A percentile compares a stretch with the other conserved stretches of the same genome.
Evolutionary conservation across 1,140 invertebrate species (phyloP).

Genomic region (Megalonaias nervosa): DNA sequence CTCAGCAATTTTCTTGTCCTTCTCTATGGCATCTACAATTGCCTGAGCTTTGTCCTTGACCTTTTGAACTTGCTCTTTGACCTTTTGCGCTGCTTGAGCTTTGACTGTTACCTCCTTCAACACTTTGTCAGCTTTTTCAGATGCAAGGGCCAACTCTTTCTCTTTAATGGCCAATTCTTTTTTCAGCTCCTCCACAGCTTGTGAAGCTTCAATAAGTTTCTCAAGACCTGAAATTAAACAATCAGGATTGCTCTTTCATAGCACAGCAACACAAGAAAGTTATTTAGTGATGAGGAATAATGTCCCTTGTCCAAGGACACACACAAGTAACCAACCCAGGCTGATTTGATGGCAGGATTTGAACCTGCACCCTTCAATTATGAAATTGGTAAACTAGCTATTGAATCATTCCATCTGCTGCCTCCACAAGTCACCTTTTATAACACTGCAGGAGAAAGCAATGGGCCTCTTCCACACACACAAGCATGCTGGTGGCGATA

Average conservation of each 20-base stretch:
- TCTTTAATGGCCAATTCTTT: conserved; percentile 95
- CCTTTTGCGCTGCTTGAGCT: conserved; percentile 94
- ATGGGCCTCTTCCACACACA: too few species aligned
- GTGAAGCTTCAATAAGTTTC: conserved; percentile 94
- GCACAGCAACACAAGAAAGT: too few species aligned
- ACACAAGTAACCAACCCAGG: too few species aligned
- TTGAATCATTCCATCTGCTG: too few species aligned
- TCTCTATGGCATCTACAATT: conserved; percentile 90
- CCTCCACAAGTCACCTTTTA: too few species aligned
- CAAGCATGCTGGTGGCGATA: too few species aligned
- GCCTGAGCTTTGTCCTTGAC: conserved; percentile 91
- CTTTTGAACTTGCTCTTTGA: conserved; percentile 95
- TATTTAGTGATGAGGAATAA: too few species aligned
- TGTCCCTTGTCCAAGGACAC: too few species aligned
- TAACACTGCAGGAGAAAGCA: too few species aligned
- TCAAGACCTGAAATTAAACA: conserved; percentile 80
- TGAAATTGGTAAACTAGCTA: too few species aligned
- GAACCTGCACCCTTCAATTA: background rate
- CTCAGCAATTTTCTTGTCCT: conserved; percentile 93
- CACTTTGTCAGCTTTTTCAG: conserved; percentile 87
- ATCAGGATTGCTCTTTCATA: background rate
- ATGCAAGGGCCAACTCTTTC: conserved; percentile 90
- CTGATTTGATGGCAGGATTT: too few species aligned
- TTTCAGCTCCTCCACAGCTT: conserved; percentile 91
- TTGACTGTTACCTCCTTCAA: conserved; percentile 83